Evolutionary conservation across 2,797 vertebrate genomes (phyloP).

Genomic region (Anguilla anguilla): DNA sequence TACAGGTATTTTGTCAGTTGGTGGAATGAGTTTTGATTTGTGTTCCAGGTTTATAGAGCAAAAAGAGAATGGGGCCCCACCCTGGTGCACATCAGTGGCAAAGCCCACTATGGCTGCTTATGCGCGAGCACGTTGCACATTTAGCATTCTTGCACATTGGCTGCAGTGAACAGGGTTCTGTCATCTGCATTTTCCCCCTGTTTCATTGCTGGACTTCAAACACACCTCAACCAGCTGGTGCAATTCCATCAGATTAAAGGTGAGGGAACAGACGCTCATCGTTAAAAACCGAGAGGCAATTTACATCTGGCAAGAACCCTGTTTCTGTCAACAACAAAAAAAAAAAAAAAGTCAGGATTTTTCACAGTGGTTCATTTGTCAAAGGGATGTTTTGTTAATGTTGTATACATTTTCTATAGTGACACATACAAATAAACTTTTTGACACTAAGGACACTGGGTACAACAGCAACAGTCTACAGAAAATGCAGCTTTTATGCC

Average conservation of each 20-base stretch:
- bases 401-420: neutral
- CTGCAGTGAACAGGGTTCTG: neutral
- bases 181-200: neutral
- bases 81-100: neutral
- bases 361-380: constrained; percentile 51
- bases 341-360: constrained; percentile 8
- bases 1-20: neutral
- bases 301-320: neutral
- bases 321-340: neutral
- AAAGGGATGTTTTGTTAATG: constrained; percentile 31
- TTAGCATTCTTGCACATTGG: neutral
- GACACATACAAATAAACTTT: neutral
- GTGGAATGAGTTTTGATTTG: neutral
- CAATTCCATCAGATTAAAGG: neutral
- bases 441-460: neutral
- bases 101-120: neutral
- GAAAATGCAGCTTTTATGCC: neutral
- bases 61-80: neutral
- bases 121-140: neutral
- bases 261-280: neutral
- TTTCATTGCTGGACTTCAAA: neutral
- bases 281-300: neutral
- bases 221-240: neutral
- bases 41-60: neutral
- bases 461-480: neutral